Evolutionary conservation across 2,113 vertebrate species (phyloP).

Genomic region (Polypterus bichir): DNA sequence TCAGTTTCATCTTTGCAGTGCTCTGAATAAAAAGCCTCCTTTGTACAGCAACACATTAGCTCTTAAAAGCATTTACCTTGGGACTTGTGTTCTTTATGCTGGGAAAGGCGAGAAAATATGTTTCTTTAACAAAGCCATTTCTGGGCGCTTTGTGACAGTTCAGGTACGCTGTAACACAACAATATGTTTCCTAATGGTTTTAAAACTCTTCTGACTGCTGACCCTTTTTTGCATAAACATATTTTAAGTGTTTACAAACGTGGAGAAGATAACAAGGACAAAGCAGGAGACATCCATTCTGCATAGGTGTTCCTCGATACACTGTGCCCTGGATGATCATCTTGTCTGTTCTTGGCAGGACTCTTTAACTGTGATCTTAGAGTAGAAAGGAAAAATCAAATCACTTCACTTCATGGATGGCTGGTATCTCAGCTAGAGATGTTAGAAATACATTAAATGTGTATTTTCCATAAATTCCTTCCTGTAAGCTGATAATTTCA

Average conservation of each 20-base stretch:
- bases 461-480: too few relatives aligned
- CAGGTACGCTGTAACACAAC: conserved; percentile 36
- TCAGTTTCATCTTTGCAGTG: conserved; percentile 31
- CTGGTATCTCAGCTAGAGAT: too few relatives aligned
- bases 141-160: conserved; percentile 41
- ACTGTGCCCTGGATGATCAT: too few relatives aligned
- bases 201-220: conserved; percentile 3
- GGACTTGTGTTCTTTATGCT: conserved; percentile 53
- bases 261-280: conserved; percentile 44
- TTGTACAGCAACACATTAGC: conserved; percentile 47
- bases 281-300: conserved; percentile 47
- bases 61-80: conserved; percentile 60
- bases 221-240: conserved; percentile 27
- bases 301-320: conserved; percentile 18
- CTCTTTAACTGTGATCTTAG: too few relatives aligned
- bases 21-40: conserved; percentile 39
- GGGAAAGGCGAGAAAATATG: conserved; percentile 56
- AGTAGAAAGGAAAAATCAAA: too few relatives aligned
- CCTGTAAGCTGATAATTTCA: too few relatives aligned
- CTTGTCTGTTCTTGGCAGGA: too few relatives aligned
- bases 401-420: too few relatives aligned
- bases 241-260: conserved; percentile 37
- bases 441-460: too few relatives aligned
- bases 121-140: conserved; percentile 47
- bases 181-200: conserved; percentile 15